These are phyloP conservation scores for Aphaenogaster rudis DNA, from an alignment of 1,140 invertebrate species.

Conservation along the genomic window DNA sequence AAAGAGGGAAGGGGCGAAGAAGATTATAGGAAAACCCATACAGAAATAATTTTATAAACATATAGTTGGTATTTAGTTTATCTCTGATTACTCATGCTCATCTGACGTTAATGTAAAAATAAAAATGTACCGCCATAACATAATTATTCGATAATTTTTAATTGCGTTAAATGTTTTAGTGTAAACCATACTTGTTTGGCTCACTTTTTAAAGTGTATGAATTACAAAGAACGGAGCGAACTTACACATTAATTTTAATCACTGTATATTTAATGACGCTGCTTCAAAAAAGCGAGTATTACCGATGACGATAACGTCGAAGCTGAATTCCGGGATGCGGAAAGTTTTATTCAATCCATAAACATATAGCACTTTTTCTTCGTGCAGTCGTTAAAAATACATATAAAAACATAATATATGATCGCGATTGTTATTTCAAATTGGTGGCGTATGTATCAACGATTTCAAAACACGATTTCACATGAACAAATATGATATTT, in stretches of 20 bases:
- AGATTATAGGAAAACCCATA: background rate
- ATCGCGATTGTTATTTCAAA: conserved; percentile 20
- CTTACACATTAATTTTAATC: background rate
- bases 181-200: too few species aligned
- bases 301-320: background rate
- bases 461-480: conserved; percentile 19
- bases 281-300: background rate
- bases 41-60: background rate
- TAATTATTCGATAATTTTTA: background rate
- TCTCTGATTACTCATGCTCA: background rate
- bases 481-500: too few species aligned
- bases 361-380: background rate
- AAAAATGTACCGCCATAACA: background rate
- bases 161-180: background rate
- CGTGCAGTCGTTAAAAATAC: background rate
- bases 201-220: background rate
- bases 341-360: conserved; percentile 8
- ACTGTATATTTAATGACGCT: background rate
- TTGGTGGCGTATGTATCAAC: background rate
- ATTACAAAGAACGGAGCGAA: background rate
- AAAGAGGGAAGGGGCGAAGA: background rate
- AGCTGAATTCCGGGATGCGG: background rate
- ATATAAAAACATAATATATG: conserved; percentile 6
- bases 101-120: background rate
- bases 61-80: background rate